phyloP scores from a whole-genome alignment of 2,888 invertebrate species.

The Camptogramma bilineatum region DNA sequence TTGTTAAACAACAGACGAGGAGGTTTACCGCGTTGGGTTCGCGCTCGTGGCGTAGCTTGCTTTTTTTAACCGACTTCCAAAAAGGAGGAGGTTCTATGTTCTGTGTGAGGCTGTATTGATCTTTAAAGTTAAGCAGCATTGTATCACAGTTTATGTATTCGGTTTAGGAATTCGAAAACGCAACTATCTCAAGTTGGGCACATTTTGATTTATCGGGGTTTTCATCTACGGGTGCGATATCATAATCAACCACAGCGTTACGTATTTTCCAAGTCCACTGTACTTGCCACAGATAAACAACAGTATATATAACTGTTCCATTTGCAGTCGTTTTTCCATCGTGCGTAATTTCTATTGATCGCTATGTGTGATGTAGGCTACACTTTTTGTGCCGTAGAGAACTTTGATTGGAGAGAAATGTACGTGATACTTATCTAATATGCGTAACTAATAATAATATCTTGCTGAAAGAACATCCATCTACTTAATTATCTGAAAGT shows the following conservation, averaged over 20 bases:
- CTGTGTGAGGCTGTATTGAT: too few species aligned
- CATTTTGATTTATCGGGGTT: too few species aligned
- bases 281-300: constrained; percentile 12
- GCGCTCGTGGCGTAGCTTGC: too few species aligned
- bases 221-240: too few species aligned
- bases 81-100: too few species aligned
- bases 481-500: neutral
- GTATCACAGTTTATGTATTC: too few species aligned
- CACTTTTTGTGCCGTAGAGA: constrained; percentile 22
- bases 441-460: neutral
- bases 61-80: too few species aligned
- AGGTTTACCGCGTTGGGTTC: too few species aligned
- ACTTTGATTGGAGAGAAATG: constrained; percentile 29
- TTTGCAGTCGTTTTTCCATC: constrained; percentile 23
- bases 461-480: neutral
- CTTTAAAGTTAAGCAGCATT: too few species aligned
- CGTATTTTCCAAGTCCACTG: constrained; percentile 8
- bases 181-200: too few species aligned
- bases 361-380: constrained; percentile 28
- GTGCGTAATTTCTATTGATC: constrained; percentile 33
- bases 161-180: too few species aligned
- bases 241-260: neutral
- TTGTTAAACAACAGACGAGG: too few species aligned
- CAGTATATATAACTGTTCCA: constrained; percentile 18
- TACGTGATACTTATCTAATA: neutral